These are phyloP conservation scores for Scaptodrosophila lebanonensis DNA, from an alignment of 1,140 invertebrate genomes.

Conservation along the genomic window DNA sequence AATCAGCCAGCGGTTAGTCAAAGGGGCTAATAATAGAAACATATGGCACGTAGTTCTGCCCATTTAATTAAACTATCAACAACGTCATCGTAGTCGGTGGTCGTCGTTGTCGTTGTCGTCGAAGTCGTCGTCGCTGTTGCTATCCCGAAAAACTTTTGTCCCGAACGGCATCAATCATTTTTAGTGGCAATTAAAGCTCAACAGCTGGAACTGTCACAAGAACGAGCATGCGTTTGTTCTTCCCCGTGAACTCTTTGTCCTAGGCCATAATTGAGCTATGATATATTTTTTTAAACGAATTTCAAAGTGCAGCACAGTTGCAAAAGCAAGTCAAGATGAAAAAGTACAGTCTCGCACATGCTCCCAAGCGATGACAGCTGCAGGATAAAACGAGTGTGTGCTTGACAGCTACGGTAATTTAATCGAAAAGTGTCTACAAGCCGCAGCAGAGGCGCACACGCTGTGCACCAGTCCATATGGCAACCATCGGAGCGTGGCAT, in stretches of 20 bases:
- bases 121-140: too few species aligned
- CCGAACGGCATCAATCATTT: constrained; percentile 39
- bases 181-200: constrained; percentile 35
- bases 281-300: background rate
- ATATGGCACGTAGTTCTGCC: constrained; percentile 32
- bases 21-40: constrained; percentile 38
- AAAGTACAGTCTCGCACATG: constrained; percentile 2
- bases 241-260: too few species aligned
- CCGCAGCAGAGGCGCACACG: background rate
- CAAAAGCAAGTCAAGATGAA: background rate
- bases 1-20: constrained; percentile 22
- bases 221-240: constrained; percentile 7
- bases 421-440: constrained; percentile 42
- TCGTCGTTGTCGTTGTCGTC: too few species aligned
- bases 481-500: constrained; percentile 21
- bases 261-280: constrained; percentile 11
- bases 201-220: constrained; percentile 26
- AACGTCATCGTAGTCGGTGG: too few species aligned
- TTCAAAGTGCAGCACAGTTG: too few species aligned
- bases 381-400: constrained; percentile 24
- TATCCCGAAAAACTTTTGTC: constrained; percentile 15
- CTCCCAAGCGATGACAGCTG: constrained; percentile 17
- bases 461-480: constrained; percentile 32
- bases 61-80: constrained; percentile 38
- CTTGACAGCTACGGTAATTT: constrained; percentile 51